Base-by-base conservation (phyloP, 1,140 invertebrate genomes). In the Drosophila ambigua region DNA sequence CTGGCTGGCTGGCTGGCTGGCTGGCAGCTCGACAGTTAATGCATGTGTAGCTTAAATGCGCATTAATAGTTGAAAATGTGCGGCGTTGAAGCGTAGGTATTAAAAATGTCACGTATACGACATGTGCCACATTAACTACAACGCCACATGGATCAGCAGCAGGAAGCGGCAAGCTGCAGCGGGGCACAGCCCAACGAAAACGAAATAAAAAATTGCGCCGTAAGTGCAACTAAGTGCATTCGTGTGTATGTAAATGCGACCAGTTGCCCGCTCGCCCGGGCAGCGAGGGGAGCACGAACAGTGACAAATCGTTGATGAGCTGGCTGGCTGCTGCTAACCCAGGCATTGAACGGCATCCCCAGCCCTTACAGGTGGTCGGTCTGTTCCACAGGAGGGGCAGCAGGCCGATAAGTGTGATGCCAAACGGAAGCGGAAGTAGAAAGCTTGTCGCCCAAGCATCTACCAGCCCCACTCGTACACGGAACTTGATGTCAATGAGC, bases 61-160 rank as follows among this genome's bases (percentile, higher is more conserved):
- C 82, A 87, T 87, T 87, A 87, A 87, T 87, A 87, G 82, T 87
- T 87, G 82, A 87, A 88, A 87, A 88, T 87, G 82, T 87, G 82
- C 83, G 82, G 83, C 82, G 83, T 88, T 85, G 82, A 85, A 85
- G 82, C 82, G 82, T 85, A 82, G 82, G 82, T 85, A 82, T 87
- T 87, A 87, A 87, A 87, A 87, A 88, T 87, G 82, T 87, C 82
- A 87, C 82, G 82, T 87, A 82, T 82, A 88, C 82, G 82, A 87
- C 82, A 88, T 87, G 82, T 87, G 83, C 50, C 82, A 87, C 83
- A 87, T 88, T 85, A 87, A 87, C 81, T 85, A 85, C 81, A 43
- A 46, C 62, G 68, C 65, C 77, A 78, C 81, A 85, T 87, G 77
- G 73, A 87, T 87, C 77, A 85, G 63, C 65, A 72, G 52, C 48